A percentile compares a stretch with the other conserved stretches of the same genome.
phyloP scores from a whole-genome alignment of 2,888 invertebrate species.

The Idaea biselata region DNA sequence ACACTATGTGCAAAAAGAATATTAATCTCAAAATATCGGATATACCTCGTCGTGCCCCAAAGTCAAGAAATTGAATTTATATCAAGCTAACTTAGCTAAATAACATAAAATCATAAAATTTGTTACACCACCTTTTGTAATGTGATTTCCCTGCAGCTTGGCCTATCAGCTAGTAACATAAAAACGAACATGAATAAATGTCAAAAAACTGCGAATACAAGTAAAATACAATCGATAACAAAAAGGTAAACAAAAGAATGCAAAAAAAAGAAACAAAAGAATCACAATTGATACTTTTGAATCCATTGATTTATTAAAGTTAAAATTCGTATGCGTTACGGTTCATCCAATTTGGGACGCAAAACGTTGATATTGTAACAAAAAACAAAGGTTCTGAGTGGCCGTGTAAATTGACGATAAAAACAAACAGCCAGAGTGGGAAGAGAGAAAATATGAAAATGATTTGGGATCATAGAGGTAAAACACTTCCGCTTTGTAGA shows the following conservation, averaged over 20 bases:
- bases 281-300: not conserved
- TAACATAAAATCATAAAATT: no score
- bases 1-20: no score
- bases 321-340: not conserved
- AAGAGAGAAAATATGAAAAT: slow-evolving; percentile 44
- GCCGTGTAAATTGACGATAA: slow-evolving; percentile 17
- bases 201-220: no score
- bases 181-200: no score
- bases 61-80: no score
- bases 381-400: slow-evolving; percentile 22
- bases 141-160: no score
- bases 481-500: not conserved
- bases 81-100: no score
- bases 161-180: no score
- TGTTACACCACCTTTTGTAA: no score
- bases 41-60: no score
- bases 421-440: slow-evolving; percentile 17
- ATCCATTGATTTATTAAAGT: not conserved
- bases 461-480: slow-evolving; percentile 28
- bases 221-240: no score
- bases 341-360: slow-evolving; percentile 4
- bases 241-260: not conserved
- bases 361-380: slow-evolving; percentile 13
- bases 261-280: not conserved
- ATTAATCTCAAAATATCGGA: no score